Evolutionary conservation across 2,888 invertebrate species (phyloP), one percentile per base, ranked within the genome.

Genomic region (Neoscelio sp.): DNA sequence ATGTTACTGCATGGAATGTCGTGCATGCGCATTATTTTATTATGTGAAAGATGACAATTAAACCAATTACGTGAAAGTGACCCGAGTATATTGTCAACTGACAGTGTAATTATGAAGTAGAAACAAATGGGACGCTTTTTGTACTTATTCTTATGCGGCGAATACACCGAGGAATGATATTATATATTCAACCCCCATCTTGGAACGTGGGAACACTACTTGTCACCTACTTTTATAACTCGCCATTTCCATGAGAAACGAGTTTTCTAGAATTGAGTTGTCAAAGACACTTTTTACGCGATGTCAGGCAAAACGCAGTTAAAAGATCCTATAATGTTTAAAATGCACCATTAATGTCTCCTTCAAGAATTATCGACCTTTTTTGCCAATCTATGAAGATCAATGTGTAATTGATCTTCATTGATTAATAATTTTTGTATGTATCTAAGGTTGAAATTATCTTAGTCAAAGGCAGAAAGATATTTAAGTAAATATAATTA

Each of bases 211-310:
- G 75, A 75, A 68, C 44, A 54, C 8, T 30, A 76, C 40, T 76
- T 68, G 76, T 76, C 76, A 56, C 76, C 76, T 76, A 76, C 76
- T 76, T 76, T 68, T 68, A 28, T 62, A 54, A 40, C 58, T 60
- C 15, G 30, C 40, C 68, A 54, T 52, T 48, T 62, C 10, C 30
- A 52, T 68, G 68, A 48, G 67, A 60, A 65, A 48, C 56, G 50
- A 67, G 58, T 65, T 67, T 67, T 67, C 75, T 67, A 60, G 67
- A 48, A 60, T 60, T 67, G 35, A 67, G 60, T 42, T 60, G 18
- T 65, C 58, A 67, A 33, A 74, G 40, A 12, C 48, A n/a, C 40
- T 58, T 67, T 58, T 74, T 62, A 44, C 35, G 26, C n/a, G 42
- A 17, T 30, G 42, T 26, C 50, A 40, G 17, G 26, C 60, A 44